These are phyloP conservation scores for Peromyscus leucopus DNA, from an alignment of 2,113 vertebrate genomes.

Conservation along the genomic window DNA sequence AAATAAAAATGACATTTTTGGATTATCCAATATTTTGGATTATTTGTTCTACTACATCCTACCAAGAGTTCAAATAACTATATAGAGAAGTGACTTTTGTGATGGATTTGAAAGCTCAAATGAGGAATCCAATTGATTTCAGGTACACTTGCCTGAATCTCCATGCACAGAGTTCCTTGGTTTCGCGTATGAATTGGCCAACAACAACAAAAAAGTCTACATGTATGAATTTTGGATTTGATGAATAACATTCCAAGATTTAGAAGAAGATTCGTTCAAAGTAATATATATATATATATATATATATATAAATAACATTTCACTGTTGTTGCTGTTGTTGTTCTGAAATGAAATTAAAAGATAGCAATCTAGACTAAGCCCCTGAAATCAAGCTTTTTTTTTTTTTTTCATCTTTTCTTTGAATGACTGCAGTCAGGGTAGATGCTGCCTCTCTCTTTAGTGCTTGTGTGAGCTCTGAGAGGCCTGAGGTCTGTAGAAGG, in stretches of 20 bases:
- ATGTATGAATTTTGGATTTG: slow-evolving; percentile 2
- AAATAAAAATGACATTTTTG: slow-evolving; percentile 83
- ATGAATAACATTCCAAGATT: not conserved
- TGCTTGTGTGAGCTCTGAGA: not conserved
- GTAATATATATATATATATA: not conserved
- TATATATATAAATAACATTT: not conserved
- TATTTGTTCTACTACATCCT: slow-evolving; percentile 62
- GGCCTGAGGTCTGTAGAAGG: not conserved
- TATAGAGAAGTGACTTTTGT: slow-evolving; percentile 56
- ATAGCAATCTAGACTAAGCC: not conserved
- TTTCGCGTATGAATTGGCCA: not conserved
- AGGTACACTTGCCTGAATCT: not conserved
- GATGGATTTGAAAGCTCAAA: slow-evolving; percentile 5
- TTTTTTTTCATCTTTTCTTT: not conserved
- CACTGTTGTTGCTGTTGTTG: not conserved
- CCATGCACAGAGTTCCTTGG: not conserved
- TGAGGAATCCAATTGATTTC: not conserved
- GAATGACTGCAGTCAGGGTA: not conserved
- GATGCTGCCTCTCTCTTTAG: not conserved
- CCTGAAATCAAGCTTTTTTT: not conserved
- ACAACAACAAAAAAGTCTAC: not conserved
- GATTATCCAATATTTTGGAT: slow-evolving; percentile 79
- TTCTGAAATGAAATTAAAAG: slow-evolving; percentile 61
- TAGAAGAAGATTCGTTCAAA: slow-evolving; percentile 11
- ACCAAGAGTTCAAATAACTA: slow-evolving; percentile 64